phyloP scores from a whole-genome alignment of 2,888 invertebrate species.

The Lasioglossum morio region DNA sequence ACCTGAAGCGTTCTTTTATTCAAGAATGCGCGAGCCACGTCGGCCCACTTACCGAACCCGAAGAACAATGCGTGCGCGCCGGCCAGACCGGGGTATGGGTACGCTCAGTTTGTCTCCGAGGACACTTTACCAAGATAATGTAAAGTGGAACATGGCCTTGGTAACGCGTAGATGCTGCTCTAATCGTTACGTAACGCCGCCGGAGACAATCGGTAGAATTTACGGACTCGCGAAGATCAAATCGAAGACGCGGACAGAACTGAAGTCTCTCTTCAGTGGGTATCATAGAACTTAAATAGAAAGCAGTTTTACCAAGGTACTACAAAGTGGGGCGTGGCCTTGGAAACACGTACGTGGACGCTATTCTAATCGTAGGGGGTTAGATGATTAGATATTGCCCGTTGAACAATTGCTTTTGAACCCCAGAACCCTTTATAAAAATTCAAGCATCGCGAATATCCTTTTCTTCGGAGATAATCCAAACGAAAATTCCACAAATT shows the following conservation, averaged over 20 bases:
- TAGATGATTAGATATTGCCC: background rate
- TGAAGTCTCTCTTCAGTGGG: background rate
- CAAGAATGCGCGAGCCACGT: constrained; percentile 7
- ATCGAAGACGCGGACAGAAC: background rate
- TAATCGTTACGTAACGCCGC: constrained; percentile 29
- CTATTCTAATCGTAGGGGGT: constrained; percentile 24
- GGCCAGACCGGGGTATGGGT: constrained; percentile 5
- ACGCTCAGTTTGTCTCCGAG: constrained; percentile 38
- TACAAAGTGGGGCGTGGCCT: constrained; percentile 40
- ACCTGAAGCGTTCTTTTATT: constrained; percentile 44
- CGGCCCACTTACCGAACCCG: constrained; percentile 33
- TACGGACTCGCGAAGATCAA: background rate
- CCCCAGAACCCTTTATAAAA: no score
- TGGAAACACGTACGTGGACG: constrained; percentile 10
- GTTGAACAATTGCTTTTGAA: no score
- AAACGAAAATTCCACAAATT: background rate
- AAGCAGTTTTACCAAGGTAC: constrained; percentile 20
- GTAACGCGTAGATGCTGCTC: constrained; percentile 15
- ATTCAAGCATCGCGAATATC: no score
- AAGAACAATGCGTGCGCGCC: constrained; percentile 37
- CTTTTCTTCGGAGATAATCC: background rate
- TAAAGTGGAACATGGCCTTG: constrained; percentile 46
- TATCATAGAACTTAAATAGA: background rate
- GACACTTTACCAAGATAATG: constrained; percentile 38
- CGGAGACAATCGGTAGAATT: constrained; percentile 1